These are phyloP conservation scores for Anguilla pacifica DNA, from an alignment of 2,797 vertebrate species.

Conservation along the genomic window DNA sequence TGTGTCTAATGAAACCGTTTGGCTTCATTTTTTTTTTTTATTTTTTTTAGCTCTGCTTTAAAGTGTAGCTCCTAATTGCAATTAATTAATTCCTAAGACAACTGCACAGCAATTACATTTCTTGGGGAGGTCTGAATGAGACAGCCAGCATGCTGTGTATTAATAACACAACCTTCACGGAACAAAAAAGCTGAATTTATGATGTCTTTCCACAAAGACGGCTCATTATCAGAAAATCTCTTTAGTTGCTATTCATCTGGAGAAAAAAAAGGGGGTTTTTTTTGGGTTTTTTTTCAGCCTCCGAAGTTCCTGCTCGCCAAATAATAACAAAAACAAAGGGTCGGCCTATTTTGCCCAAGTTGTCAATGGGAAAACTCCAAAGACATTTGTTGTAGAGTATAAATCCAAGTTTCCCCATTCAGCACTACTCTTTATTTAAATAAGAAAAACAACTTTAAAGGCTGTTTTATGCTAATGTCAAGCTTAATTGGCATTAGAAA, in stretches of 20 bases:
- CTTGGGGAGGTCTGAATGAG: slow-evolving; percentile 64
- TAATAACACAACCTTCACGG: slow-evolving; percentile 73
- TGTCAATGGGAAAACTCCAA: slow-evolving; percentile 61
- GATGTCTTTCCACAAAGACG: slow-evolving; percentile 58
- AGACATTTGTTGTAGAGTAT: slow-evolving; percentile 69
- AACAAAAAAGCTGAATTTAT: slow-evolving; percentile 62
- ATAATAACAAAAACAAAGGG: slow-evolving; percentile 53
- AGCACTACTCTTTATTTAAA: slow-evolving; percentile 84
- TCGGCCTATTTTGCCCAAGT: slow-evolving; percentile 59
- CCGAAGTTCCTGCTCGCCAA: slow-evolving; percentile 53
- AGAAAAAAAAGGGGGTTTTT: slow-evolving; percentile 48
- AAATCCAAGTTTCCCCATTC: slow-evolving; percentile 87
- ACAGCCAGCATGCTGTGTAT: slow-evolving; percentile 65
- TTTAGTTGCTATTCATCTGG: slow-evolving; percentile 60
- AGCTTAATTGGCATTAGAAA: slow-evolving; percentile 98
- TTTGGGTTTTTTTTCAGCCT: slow-evolving; percentile 42
- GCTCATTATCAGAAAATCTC: slow-evolving; percentile 63
- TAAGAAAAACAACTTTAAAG: slow-evolving; percentile 86
- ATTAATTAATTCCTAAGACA: slow-evolving; percentile 77
- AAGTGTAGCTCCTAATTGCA: slow-evolving; percentile 67
- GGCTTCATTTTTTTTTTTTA: slow-evolving; percentile 35
- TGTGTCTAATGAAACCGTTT: slow-evolving; percentile 70
- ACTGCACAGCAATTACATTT: slow-evolving; percentile 74
- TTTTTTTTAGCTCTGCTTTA: slow-evolving; percentile 51
- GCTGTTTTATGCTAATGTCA: slow-evolving; percentile 95